Base-by-base conservation (phyloP, 2,888 invertebrate species). In the Pogonocherus hispidulus region DNA sequence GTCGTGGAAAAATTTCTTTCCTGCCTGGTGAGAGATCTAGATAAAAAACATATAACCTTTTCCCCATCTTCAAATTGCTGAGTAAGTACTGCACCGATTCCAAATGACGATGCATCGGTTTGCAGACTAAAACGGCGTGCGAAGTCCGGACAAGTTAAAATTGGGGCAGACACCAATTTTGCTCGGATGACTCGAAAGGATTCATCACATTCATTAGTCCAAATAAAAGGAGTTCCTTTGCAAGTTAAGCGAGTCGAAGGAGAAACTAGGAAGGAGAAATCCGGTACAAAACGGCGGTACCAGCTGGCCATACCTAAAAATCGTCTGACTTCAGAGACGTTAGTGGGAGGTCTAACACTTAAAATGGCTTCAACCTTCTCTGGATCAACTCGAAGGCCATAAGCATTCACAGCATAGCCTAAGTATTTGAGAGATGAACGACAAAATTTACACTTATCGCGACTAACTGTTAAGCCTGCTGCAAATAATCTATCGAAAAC, bases 341-440 rank as follows among this genome's bases (percentile, higher is more conserved):
- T 72, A 4, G 14, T 57, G 11, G 68, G 70, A 2, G 66, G 22
- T 9, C 68, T 68, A 3, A 74, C 63, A 32, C 69, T 62, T 5
- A 67, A 1, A 22, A 76, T 74, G 2, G 73, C 70, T n/a, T 8
- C 62, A 22, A 75, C 72, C 65, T 77, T 77, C 16, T 75, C 71
- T 1, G 72, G 66, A 37, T 81, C 74, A 0, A 73, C 67, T 1
- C 67, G 49, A 3, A 80, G 23, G 3, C 82, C 82, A 3, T 79
- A 14, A 0, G 49, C 35, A 55, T 77, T 73, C 2, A 84, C 78
- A 0, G 81, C 35, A 59, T 81, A 82, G 1, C 84, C 83, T 3
- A 84, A 64, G 64, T 80, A 81, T 47, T 74, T 72, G 0, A 84
- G 23, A 23, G 73, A 37, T 74, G n/a, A n/a, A n/a, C n/a, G n/a